phyloP scores from a whole-genome alignment of 2,113 vertebrate species.

The Mus spicilegus region DNA sequence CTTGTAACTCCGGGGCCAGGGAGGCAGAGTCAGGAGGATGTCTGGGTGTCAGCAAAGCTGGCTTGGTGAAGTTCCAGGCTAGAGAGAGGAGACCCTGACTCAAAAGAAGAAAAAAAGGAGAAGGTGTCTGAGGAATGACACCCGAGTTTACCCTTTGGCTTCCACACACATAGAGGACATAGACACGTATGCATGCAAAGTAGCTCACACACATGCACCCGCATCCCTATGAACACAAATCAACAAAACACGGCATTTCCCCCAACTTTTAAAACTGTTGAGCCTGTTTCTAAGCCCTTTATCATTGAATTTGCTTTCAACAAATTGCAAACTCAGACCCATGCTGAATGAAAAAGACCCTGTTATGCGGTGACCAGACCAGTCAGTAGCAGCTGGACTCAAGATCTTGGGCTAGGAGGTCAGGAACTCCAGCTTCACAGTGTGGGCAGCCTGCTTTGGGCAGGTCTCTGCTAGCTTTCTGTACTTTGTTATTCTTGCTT shows the following conservation, averaged over 20 bases:
- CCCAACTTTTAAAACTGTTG: not conserved
- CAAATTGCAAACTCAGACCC: not conserved
- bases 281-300: not conserved
- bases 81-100: not conserved
- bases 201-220: not conserved
- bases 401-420: fast-evolving
- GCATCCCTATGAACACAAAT: not conserved
- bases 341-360: not conserved
- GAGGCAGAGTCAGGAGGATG: not conserved
- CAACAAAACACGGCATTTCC: not conserved
- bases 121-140: too few relatives aligned
- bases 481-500: not conserved
- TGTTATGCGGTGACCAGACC: too few relatives aligned
- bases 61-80: not conserved
- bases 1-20: not conserved
- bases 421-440: not conserved
- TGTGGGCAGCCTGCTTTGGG: not conserved
- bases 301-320: not conserved
- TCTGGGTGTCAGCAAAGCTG: too few relatives aligned
- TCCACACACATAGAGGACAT: too few relatives aligned
- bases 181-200: not conserved
- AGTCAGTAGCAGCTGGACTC: not conserved
- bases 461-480: not conserved
- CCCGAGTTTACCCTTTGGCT: not conserved
- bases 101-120: not conserved